Evolutionary conservation across 2,888 invertebrate genomes (phyloP).

Genomic region (Automeris io): DNA sequence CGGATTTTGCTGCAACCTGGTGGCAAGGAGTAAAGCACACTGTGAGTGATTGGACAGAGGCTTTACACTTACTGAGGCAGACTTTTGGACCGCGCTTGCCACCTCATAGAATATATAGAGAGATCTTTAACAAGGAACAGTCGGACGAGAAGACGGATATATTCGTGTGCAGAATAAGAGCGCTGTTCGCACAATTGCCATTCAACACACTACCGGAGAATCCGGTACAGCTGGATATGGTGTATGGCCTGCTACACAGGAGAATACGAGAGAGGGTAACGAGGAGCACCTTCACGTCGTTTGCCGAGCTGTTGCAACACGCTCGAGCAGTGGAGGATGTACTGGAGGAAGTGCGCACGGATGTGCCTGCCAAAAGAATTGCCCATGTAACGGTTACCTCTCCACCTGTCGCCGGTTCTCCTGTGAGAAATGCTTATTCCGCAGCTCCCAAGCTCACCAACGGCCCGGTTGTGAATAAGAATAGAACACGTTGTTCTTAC

Average conservation of each 20-base stretch:
- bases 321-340: conserved; percentile 13
- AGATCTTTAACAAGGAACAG: conserved; percentile 3
- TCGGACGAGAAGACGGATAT: neutral
- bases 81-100: conserved; percentile 8
- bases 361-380: no score
- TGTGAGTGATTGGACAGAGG: conserved; percentile 3
- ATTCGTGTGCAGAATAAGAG: conserved; percentile 1
- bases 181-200: conserved; percentile 10
- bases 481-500: no score
- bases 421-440: no score
- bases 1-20: conserved; percentile 16
- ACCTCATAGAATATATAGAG: conserved; percentile 3
- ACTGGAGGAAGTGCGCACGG: conserved; percentile 8
- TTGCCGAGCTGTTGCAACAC: conserved; percentile 10
- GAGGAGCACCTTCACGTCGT: conserved; percentile 5
- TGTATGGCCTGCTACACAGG: conserved; percentile 15
- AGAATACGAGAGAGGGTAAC: conserved; percentile 14
- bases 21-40: conserved; percentile 10
- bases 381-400: no score
- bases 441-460: no score
- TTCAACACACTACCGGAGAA: neutral
- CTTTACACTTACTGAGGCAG: neutral
- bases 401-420: no score
- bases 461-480: no score
- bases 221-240: conserved; percentile 14